Evolutionary conservation across 2,888 invertebrate genomes (phyloP).

Genomic region (Drosophila infuscata): DNA sequence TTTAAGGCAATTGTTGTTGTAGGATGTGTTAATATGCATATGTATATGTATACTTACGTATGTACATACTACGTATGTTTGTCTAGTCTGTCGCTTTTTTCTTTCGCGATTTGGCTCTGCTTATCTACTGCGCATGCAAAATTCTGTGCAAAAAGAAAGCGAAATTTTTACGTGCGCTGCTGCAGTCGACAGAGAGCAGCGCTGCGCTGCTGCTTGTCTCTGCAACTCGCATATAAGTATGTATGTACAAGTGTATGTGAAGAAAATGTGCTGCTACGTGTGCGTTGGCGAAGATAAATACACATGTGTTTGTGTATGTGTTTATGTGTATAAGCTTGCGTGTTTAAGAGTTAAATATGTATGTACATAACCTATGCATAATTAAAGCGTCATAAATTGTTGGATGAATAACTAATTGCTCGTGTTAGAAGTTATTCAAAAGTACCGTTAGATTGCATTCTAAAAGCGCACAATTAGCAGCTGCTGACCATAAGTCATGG

Average conservation of each 20-base stretch:
- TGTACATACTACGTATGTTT: conserved; percentile 19
- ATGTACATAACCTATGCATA: conserved; percentile 37
- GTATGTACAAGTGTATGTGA: conserved; percentile 3
- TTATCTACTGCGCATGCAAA: conserved; percentile 79
- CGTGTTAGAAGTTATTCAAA: conserved; percentile 49
- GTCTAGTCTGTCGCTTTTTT: conserved; percentile 34
- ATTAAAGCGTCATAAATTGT: conserved; percentile 55
- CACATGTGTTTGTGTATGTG: not conserved
- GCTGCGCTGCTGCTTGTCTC: conserved; percentile 32
- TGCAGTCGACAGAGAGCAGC: conserved; percentile 30
- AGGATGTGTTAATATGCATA: conserved; percentile 39
- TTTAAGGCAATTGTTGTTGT: conserved; percentile 39
- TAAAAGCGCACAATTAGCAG: conserved; percentile 45
- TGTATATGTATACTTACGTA: conserved; percentile 7
- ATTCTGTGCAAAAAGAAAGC: conserved; percentile 80
- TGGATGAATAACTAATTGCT: conserved; percentile 55
- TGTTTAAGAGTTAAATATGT: conserved; percentile 4
- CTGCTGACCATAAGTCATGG: conserved; percentile 35
- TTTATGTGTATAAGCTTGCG: not conserved
- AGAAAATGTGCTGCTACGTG: conserved; percentile 9
- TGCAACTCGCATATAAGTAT: conserved; percentile 7
- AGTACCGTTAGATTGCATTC: conserved; percentile 43
- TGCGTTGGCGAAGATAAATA: conserved; percentile 3
- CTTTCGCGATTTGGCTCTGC: conserved; percentile 40
- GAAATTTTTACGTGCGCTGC: conserved; percentile 65